A percentile compares a stretch with the other conserved stretches of the same genome.
phyloP scores from a whole-genome alignment of 2,797 vertebrate genomes.

The Hipposideros larvatus region DNA sequence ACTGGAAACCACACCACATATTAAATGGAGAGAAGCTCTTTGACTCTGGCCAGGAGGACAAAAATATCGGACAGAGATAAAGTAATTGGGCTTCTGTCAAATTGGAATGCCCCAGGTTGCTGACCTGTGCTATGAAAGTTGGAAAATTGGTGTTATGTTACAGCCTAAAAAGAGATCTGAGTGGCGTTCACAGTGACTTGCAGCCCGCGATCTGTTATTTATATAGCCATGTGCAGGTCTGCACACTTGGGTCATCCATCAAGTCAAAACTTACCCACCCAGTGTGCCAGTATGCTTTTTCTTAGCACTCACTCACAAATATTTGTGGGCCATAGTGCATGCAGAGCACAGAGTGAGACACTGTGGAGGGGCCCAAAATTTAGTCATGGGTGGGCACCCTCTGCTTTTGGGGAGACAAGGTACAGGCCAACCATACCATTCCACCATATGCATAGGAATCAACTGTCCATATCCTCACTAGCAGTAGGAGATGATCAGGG shows the following conservation, averaged over 20 bases:
- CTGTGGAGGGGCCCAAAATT: not conserved
- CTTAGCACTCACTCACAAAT: not conserved
- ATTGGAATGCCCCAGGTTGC: not conserved
- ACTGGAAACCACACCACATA: not conserved
- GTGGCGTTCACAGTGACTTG: not conserved
- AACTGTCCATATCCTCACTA: not conserved
- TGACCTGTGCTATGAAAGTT: not conserved
- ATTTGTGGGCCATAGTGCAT: not conserved
- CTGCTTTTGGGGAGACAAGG: not conserved
- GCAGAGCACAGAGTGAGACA: not conserved
- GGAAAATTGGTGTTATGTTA: not conserved
- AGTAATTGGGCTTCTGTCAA: not conserved
- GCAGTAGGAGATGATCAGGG: not conserved
- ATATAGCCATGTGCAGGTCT: not conserved
- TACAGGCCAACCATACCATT: not conserved
- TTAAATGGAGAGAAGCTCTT: not conserved
- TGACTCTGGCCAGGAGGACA: not conserved
- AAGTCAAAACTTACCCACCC: not conserved
- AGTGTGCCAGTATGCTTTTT: not conserved
- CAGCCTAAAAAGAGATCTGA: slow-evolving; percentile 10
- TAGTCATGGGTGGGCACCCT: not conserved
- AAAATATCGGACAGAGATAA: not conserved
- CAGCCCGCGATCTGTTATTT: not conserved
- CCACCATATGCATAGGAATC: not conserved
- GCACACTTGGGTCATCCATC: not conserved